phyloP scores from a whole-genome alignment of 2,113 vertebrate species.

The Romanogobio albipinnatus region DNA sequence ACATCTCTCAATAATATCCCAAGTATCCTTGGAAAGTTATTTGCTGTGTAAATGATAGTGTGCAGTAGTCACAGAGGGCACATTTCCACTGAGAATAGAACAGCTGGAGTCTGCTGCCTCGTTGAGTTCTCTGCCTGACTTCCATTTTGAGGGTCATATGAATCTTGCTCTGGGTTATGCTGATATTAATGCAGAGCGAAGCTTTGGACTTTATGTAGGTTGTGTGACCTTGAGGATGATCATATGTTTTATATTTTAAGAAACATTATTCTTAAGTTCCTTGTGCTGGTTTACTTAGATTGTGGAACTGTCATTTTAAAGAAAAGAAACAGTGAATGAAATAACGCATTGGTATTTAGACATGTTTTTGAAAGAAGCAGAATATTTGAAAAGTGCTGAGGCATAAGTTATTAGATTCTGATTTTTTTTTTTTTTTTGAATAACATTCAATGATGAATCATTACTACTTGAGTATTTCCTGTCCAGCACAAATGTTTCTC shows the following conservation, averaged over 20 bases:
- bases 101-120: constrained; percentile 28
- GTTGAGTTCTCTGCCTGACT: not conserved
- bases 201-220: not conserved
- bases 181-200: not conserved
- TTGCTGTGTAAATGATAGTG: constrained; percentile 20
- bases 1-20: not conserved
- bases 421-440: not conserved
- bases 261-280: not conserved
- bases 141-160: constrained; percentile 2
- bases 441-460: not conserved
- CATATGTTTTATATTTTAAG: not conserved
- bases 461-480: no score
- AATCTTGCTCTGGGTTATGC: constrained; percentile 1
- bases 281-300: not conserved
- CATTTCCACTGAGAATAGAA: not conserved
- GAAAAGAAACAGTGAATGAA: not conserved
- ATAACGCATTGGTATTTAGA: not conserved
- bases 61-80: not conserved
- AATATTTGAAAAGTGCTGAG: not conserved
- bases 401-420: not conserved
- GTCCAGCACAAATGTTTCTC: no score
- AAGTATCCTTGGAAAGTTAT: constrained; percentile 24
- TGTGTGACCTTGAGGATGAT: constrained; percentile 8
- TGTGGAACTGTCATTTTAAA: not conserved
- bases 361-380: not conserved